Base-by-base conservation (phyloP, 2,113 vertebrate species). In the Phrynosoma blainvillii region DNA sequence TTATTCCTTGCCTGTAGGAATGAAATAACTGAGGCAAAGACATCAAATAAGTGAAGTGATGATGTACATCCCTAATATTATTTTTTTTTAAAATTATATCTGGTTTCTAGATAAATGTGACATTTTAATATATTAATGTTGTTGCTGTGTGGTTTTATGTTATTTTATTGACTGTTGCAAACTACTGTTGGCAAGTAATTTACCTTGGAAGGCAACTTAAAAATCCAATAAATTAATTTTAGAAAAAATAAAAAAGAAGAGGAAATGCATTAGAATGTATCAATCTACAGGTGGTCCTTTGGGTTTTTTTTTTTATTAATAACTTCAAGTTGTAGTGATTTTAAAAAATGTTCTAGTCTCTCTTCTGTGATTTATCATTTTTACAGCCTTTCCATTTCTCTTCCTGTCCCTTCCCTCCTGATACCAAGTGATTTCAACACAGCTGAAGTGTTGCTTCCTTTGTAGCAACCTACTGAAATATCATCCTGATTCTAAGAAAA, bases 291-390 rank as follows among this genome's bases (percentile, higher is more conserved):
- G 70, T 84, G 30, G 18, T 18, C 18, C 32, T 6, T 82, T 82
- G 25, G 27, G 47, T 18, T 52, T 62, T 36, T 73, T 84, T 56
- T 36, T 73, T 84, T 56, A 74, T 74, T 74, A 74, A 84, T 56
- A 74, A 56, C 68, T 65, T 8, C 12, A 25, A 30, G 42, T 47
- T 30, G 62, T 47, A 27, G 70, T 73, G 52, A 32, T 56, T 74
- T 73, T 56, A 54, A 54, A 54, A 40, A 75, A 56, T 84, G 42
- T 84, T 32, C 42, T 13, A 32, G 9, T 56, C n/a, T 74, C 16
- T 73, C 47, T 54, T 74, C 68, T 74, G n/a, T 73, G 68, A 74
- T 84, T 84, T 74, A 84, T 84, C 68, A 84, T 20, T 23, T 42
- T 71, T 21, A 25, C 70, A 56, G 47, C 2, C 70, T 84, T 74